phyloP scores from a whole-genome alignment of 30 jellyfish, hydroid and myxozoan species.

The Aurelia coerulea region DNA sequence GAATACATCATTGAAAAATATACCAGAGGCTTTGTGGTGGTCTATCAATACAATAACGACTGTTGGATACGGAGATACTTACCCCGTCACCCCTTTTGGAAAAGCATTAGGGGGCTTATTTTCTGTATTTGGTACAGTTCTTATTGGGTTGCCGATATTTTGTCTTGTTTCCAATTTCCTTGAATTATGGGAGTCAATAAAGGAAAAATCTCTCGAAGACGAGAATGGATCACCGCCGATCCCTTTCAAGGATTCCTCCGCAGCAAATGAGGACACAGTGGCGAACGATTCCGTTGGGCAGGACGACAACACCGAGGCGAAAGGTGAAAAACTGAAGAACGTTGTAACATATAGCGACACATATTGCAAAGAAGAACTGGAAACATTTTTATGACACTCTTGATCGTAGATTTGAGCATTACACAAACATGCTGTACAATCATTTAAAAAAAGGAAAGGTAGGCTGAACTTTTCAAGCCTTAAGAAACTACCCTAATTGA shows the following conservation, averaged over 20 bases:
- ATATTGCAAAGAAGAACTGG: no score
- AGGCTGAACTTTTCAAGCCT: no score
- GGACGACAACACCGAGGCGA: not conserved
- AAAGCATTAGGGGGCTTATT: constrained; percentile 73
- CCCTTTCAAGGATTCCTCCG: not conserved
- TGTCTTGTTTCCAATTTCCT: constrained; percentile 82
- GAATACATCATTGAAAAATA: constrained; percentile 36
- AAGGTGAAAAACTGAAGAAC: not conserved
- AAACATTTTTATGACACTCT: no score
- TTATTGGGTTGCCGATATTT: constrained; percentile 81
- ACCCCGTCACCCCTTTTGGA: constrained; percentile 77
- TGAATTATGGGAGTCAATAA: constrained; percentile 82
- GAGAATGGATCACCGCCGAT: not conserved
- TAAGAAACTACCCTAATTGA: no score
- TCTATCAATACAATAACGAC: constrained; percentile 83
- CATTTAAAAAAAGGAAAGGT: not conserved
- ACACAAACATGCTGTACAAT: not conserved
- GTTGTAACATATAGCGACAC: no score
- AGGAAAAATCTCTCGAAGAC: constrained; percentile 24
- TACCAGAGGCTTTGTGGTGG: constrained; percentile 96
- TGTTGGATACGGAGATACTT: constrained; percentile 89
- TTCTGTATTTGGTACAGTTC: constrained; percentile 73
- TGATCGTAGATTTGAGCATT: no score
- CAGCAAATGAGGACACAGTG: not conserved
- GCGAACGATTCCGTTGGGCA: no score